Evolutionary conservation across 1,140 invertebrate species (phyloP).

Genomic region (Stegodyphus dumicola): DNA sequence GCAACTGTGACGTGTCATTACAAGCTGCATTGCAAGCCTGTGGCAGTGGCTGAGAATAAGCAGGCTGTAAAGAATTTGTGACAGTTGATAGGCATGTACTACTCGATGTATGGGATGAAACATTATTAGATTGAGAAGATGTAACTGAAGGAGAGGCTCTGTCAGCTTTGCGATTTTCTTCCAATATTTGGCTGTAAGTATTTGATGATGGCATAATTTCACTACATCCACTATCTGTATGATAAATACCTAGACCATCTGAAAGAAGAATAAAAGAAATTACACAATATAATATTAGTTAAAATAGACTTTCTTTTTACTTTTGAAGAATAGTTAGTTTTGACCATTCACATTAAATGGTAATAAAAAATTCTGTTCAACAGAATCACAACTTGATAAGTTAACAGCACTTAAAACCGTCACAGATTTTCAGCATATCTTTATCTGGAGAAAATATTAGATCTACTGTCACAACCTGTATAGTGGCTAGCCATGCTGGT

Average conservation of each 20-base stretch:
- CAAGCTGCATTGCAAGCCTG: neutral
- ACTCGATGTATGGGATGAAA: neutral
- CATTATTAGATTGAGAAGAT: neutral
- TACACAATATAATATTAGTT: no score
- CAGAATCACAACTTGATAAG: no score
- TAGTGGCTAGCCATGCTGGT: no score
- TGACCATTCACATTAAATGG: no score
- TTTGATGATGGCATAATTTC: slow-evolving; percentile 14
- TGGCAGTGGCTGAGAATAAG: slow-evolving; percentile 1
- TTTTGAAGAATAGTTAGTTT: no score
- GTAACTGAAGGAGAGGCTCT: neutral
- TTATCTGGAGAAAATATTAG: no score
- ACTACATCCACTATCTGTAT: slow-evolving; percentile 48
- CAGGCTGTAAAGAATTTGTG: neutral
- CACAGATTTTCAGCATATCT: no score
- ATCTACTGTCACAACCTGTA: no score
- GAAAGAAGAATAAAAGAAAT: neutral
- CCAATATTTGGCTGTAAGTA: slow-evolving; percentile 2
- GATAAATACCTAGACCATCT: slow-evolving; percentile 56
- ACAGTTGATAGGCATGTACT: neutral
- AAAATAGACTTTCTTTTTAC: no score
- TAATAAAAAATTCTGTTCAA: no score
- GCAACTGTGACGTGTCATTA: neutral
- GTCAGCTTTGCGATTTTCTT: neutral
- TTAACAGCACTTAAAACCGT: no score